Conservation (phyloP, 1,140 invertebrate species). For the Lordiphosa stackelbergi region DNA sequence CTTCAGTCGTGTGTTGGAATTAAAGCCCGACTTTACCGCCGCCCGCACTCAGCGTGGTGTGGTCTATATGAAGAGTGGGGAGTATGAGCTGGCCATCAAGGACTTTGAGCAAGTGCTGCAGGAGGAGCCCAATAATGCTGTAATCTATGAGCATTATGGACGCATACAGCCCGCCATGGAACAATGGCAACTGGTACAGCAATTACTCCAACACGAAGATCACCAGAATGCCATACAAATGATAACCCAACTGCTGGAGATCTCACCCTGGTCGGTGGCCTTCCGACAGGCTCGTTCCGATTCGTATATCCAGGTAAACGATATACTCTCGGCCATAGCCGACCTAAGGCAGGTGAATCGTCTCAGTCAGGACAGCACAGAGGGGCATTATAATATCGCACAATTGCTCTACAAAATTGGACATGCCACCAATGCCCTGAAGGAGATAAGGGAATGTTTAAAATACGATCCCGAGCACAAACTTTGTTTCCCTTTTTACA, state of each 20-base stretch:
- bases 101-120: slow-evolving; percentile 87
- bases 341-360: slow-evolving; percentile 95
- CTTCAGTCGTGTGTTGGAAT: slow-evolving; percentile 92
- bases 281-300: slow-evolving; percentile 92
- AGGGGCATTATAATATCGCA: slow-evolving; percentile 90
- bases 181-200: slow-evolving; percentile 83
- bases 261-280: slow-evolving; percentile 92
- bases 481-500: slow-evolving; percentile 96
- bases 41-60: slow-evolving; percentile 92
- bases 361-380: slow-evolving; percentile 93
- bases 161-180: slow-evolving; percentile 83
- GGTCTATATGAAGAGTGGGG: slow-evolving; percentile 92
- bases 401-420: slow-evolving; percentile 92
- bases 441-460: slow-evolving; percentile 96
- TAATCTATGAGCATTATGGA: slow-evolving; percentile 83
- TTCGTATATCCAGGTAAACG: slow-evolving; percentile 87
- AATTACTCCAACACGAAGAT: slow-evolving; percentile 83
- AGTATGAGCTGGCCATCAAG: slow-evolving; percentile 87
- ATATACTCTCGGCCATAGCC: slow-evolving; percentile 91
- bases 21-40: slow-evolving; percentile 96
- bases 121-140: slow-evolving; percentile 86
- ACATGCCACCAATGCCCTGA: slow-evolving; percentile 92
- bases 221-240: slow-evolving; percentile 84
- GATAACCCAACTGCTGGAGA: slow-evolving; percentile 87
- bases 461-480: slow-evolving; percentile 99